Evolutionary conservation across 2,113 vertebrate genomes (phyloP), one percentile per base, ranked within the genome.

Genomic region (Onychostoma macrolepis): DNA sequence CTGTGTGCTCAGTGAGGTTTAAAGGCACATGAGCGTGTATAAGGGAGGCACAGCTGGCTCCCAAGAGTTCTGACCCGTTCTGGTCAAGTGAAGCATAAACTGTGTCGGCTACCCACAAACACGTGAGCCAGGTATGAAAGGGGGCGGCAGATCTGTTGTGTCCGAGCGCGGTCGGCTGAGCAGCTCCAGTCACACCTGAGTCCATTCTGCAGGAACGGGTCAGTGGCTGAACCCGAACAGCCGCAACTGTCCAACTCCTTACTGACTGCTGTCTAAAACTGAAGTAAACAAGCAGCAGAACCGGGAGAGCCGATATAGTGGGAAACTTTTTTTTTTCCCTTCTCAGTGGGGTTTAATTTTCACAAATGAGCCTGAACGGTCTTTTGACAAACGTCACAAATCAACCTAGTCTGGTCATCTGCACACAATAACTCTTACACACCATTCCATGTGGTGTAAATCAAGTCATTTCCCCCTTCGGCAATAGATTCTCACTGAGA

Each of bases 21-120:
- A 78, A 80, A 83, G 75, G 76, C 78, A 21, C 48, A 36, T 88
- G 82, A 24, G 17, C n/a, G 65, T 85, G 50, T 53, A 24, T 80
- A 48, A 28, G 58, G 11, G 53, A 41, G 43, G 41, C 83, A 75
- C 86, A 89, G 72, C 85, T 89, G 88, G 80, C 80, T 80, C 85
- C 61, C 67, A 53, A 78, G 65, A 85, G 82, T 74, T 85, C 43
- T 81, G 77, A 58, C 76, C 79, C 45, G 33, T 67, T 83, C 45
- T 67, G 65, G 21, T 81, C 77, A 84, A 83, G 15, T 53, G 82
- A 89, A 72, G 82, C 78, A 78, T 83, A 81, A 76, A 71, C 63
- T 82, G 41, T 80, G 45, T 58, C 30, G 8, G 30, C 30, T 80
- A 24, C 65, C 45, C 63, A 50, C 45, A 67, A 83, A 71, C 65